These are phyloP conservation scores for Polypedilum pembai DNA, from an alignment of 1,140 invertebrate genomes.

Conservation along the genomic window DNA sequence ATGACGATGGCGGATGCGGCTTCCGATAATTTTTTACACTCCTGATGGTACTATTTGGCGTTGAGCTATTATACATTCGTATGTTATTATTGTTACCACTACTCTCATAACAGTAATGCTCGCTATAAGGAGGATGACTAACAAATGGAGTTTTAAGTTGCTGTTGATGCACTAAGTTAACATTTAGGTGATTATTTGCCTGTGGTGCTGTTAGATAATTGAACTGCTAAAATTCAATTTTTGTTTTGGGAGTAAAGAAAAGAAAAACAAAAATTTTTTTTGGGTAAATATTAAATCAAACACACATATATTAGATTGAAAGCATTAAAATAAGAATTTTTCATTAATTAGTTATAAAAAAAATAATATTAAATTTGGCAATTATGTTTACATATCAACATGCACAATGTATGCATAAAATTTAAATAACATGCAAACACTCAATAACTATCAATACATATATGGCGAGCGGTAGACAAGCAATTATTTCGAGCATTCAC, in stretches of 20 bases:
- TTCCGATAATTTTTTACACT: slow-evolving; percentile 23
- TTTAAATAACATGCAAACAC: no score
- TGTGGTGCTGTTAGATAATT: slow-evolving; percentile 25
- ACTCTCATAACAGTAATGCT: slow-evolving; percentile 16
- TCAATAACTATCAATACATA: no score
- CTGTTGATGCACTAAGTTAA: slow-evolving; percentile 25
- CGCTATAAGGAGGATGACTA: slow-evolving; percentile 22
- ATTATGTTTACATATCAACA: no score
- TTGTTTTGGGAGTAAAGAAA: neutral
- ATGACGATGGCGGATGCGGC: neutral
- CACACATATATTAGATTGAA: neutral
- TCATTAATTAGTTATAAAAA: no score
- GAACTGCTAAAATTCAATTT: slow-evolving; percentile 4
- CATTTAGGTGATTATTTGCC: slow-evolving; percentile 25
- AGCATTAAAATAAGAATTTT: no score
- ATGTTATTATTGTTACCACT: slow-evolving; percentile 21
- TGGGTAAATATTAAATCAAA: neutral
- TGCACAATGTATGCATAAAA: no score
- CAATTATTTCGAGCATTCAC: no score
- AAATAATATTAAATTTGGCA: no score
- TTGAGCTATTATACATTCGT: slow-evolving; percentile 18
- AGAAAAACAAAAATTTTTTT: neutral
- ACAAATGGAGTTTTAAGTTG: slow-evolving; percentile 20
- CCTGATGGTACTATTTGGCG: slow-evolving; percentile 20
- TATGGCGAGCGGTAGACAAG: no score